Evolutionary conservation across 1,140 invertebrate genomes (phyloP).

Genomic region (Macrocentrus cingulum): DNA sequence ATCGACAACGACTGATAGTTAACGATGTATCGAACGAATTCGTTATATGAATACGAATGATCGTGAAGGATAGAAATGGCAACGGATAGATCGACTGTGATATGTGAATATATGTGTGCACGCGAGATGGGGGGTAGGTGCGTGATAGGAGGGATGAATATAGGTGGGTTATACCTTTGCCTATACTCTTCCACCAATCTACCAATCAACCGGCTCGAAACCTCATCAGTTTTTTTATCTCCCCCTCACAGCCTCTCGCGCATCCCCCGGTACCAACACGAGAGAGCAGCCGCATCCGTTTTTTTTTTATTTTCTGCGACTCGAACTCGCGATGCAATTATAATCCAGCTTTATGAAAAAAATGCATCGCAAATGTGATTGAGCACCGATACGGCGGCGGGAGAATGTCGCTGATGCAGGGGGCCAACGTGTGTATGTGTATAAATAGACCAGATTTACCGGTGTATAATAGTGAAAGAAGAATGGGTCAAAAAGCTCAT

Average conservation of each 20-base stretch:
- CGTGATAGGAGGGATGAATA: constrained; percentile 8
- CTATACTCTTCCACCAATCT: constrained; percentile 36
- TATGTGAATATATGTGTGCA: not conserved
- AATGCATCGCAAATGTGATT: constrained; percentile 61
- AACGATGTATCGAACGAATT: constrained; percentile 42
- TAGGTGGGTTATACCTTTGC: constrained; percentile 25
- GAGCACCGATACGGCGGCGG: constrained; percentile 54
- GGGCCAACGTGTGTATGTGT: constrained; percentile 2
- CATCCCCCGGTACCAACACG: constrained; percentile 20
- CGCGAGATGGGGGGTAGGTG: not conserved
- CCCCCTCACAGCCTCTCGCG: constrained; percentile 18
- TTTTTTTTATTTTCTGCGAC: constrained; percentile 44
- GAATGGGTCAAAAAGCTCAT: constrained; percentile 49
- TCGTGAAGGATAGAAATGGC: constrained; percentile 13
- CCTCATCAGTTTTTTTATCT: constrained; percentile 41
- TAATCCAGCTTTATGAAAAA: constrained; percentile 61
- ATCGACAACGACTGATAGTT: constrained; percentile 32
- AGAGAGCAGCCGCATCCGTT: constrained; percentile 13
- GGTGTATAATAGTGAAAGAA: constrained; percentile 41
- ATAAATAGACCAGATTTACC: too few species aligned
- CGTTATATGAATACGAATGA: constrained; percentile 33
- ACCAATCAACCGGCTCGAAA: constrained; percentile 60
- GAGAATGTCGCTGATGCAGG: constrained; percentile 31
- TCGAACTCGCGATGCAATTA: constrained; percentile 60
- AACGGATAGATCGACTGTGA: constrained; percentile 16